Conservation (phyloP, 2,888 invertebrate species). For the Flexamia atlantica region DNA sequence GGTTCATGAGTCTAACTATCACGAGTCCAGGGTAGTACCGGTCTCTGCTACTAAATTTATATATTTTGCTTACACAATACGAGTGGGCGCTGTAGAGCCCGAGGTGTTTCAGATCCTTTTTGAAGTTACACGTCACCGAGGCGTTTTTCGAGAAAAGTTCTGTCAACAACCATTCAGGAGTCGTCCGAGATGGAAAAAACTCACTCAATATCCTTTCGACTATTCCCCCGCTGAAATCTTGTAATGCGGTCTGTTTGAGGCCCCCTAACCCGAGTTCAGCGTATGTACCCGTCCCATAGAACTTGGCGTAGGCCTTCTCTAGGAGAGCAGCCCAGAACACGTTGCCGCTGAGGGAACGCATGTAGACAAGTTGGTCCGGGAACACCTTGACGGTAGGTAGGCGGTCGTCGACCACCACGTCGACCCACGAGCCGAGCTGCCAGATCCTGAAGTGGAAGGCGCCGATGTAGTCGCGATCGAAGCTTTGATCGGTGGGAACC, state of each 20-base stretch:
- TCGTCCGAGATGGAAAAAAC: not conserved
- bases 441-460: not conserved
- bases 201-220: not conserved
- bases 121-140: not conserved
- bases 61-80: not conserved
- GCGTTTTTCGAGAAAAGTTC: not conserved
- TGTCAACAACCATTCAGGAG: not conserved
- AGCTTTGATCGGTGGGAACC: no score
- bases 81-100: not conserved
- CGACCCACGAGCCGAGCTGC: not conserved
- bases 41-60: not conserved
- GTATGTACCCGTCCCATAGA: not conserved
- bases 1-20: not conserved
- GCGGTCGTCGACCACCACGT: not conserved
- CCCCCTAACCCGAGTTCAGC: not conserved
- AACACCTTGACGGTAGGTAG: not conserved
- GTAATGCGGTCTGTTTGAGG: not conserved
- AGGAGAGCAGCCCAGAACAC: not conserved
- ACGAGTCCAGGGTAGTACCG: not conserved
- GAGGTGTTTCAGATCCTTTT: not conserved
- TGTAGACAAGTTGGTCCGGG: not conserved
- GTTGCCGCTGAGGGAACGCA: not conserved
- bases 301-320: not conserved
- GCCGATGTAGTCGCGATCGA: not conserved
- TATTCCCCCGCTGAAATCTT: not conserved